These are phyloP conservation scores for Scylla paramamosain DNA, from an alignment of 1,140 invertebrate species.

Conservation along the genomic window DNA sequence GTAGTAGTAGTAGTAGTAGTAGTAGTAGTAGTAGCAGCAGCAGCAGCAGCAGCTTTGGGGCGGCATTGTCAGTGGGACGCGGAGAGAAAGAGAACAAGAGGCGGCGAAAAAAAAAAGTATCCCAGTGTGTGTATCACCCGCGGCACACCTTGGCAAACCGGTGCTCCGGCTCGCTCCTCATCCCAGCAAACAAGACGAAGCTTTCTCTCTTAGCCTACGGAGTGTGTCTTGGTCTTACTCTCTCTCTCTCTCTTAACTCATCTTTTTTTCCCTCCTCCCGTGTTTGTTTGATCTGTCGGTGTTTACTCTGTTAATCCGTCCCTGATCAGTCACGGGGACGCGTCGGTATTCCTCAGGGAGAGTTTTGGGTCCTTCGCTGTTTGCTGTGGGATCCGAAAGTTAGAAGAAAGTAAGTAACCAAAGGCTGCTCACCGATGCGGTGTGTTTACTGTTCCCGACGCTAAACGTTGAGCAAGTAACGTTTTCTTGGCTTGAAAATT, in stretches of 20 bases:
- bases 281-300: not conserved
- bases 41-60: too few species aligned
- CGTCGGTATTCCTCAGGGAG: not conserved
- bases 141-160: not conserved
- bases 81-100: not conserved
- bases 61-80: not conserved
- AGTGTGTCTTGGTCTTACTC: not conserved
- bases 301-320: too few species aligned
- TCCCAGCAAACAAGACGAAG: not conserved
- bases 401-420: not conserved
- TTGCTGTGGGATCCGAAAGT: constrained; percentile 11
- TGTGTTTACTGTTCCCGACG: not conserved
- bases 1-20: too few species aligned
- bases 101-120: not conserved
- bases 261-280: not conserved
- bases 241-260: not conserved
- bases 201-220: constrained; percentile 20
- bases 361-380: not conserved
- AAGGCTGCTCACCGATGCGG: not conserved
- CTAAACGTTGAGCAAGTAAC: not conserved
- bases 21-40: too few species aligned
- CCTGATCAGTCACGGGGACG: too few species aligned
- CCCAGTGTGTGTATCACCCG: not conserved
- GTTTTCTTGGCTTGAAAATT: not conserved
- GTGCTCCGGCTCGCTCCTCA: not conserved